Evolutionary conservation across 2,797 vertebrate species (phyloP).

Genomic region (Clarias fuscus): DNA sequence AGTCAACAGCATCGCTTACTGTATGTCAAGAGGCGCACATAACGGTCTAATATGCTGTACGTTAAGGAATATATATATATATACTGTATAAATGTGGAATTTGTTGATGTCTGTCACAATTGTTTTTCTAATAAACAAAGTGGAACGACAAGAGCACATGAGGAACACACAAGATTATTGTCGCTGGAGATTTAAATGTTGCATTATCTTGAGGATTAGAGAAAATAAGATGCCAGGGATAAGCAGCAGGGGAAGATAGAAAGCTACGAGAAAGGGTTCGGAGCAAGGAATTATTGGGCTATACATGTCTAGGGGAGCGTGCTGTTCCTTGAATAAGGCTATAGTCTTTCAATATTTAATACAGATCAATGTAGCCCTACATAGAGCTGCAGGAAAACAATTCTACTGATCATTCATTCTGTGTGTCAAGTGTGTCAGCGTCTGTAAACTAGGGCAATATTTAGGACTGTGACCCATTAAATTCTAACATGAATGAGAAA

Average conservation of each 20-base stretch:
- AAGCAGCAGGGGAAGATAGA: slow-evolving; percentile 34
- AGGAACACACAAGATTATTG: slow-evolving; percentile 44
- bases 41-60: not conserved
- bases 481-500: slow-evolving; percentile 11
- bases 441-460: slow-evolving; percentile 47
- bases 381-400: slow-evolving; percentile 22
- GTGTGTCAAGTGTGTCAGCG: slow-evolving; percentile 30
- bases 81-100: slow-evolving; percentile 5
- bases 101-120: slow-evolving; percentile 1
- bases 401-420: slow-evolving; percentile 31
- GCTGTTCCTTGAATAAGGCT: slow-evolving; percentile 35
- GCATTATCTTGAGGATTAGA: slow-evolving; percentile 47
- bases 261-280: not conserved
- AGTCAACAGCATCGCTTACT: slow-evolving; percentile 21
- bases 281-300: slow-evolving; percentile 30
- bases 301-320: slow-evolving; percentile 1
- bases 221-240: slow-evolving; percentile 36
- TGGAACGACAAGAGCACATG: slow-evolving; percentile 28
- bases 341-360: slow-evolving; percentile 33
- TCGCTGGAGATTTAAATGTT: slow-evolving; percentile 44
- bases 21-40: slow-evolving; percentile 18
- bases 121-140: slow-evolving; percentile 29
- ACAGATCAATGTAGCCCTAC: slow-evolving; percentile 40
- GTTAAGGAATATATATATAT: slow-evolving; percentile 18
- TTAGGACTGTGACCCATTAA: slow-evolving; percentile 34